Evolutionary conservation across 2,113 vertebrate genomes (phyloP).

Genomic region (Misgurnus anguillicaudatus): DNA sequence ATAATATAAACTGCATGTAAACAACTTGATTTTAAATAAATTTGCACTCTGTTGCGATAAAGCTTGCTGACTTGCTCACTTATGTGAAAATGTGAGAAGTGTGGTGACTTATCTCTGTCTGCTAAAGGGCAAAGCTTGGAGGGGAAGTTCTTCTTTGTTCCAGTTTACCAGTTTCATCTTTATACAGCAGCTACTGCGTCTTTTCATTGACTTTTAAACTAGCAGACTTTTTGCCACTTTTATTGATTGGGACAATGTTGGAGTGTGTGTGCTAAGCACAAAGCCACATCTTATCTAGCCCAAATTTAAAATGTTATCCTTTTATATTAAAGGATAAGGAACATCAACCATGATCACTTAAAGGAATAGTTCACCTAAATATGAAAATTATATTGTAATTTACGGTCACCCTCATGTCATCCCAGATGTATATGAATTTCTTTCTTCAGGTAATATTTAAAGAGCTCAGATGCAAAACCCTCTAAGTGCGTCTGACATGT

Average conservation of each 20-base stretch:
- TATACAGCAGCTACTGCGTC: neutral
- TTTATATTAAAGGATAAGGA: neutral
- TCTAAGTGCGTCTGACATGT: too few species aligned
- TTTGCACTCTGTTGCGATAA: slow-evolving; percentile 9
- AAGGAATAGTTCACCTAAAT: too few species aligned
- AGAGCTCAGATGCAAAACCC: too few species aligned
- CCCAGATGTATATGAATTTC: too few species aligned
- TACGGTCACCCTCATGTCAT: too few species aligned
- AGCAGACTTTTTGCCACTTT: neutral
- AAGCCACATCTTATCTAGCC: neutral
- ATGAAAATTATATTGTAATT: too few species aligned
- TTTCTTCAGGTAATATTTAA: too few species aligned
- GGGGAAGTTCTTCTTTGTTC: slow-evolving; percentile 17
- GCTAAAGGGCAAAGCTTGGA: slow-evolving; percentile 45
- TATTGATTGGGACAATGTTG: neutral
- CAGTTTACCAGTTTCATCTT: slow-evolving; percentile 37
- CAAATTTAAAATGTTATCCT: neutral
- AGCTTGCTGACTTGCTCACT: slow-evolving; percentile 40
- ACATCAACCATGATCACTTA: too few species aligned
- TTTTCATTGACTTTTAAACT: slow-evolving; percentile 5
- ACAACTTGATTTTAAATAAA: slow-evolving; percentile 29
- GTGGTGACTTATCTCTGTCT: slow-evolving; percentile 48
- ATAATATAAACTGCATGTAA: slow-evolving; percentile 29
- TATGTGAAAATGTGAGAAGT: neutral
- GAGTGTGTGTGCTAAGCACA: neutral